phyloP scores from a whole-genome alignment of 2,888 invertebrate genomes.

The Euzophera pinguis region DNA sequence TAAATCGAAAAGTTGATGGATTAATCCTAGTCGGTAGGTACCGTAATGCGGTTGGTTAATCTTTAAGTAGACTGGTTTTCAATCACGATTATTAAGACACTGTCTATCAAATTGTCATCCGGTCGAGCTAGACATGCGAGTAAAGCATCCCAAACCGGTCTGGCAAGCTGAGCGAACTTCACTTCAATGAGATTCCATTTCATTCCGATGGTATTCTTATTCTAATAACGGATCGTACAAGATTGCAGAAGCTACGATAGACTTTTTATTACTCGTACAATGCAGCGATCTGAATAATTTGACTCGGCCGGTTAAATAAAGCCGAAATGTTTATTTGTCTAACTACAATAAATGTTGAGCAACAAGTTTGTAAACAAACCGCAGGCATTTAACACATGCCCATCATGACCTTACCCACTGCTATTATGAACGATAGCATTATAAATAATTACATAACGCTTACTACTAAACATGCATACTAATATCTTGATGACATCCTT shows the following conservation, averaged over 20 bases:
- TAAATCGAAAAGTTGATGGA: constrained; percentile 8
- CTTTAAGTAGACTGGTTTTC: constrained; percentile 27
- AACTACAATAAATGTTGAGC: constrained; percentile 30
- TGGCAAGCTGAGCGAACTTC: constrained; percentile 51
- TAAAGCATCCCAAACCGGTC: constrained; percentile 65
- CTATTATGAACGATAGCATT: constrained; percentile 37
- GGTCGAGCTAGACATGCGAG: constrained; percentile 51
- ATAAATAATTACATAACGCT: constrained; percentile 36
- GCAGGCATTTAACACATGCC: constrained; percentile 31
- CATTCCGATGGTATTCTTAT: constrained; percentile 74
- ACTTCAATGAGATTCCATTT: constrained; percentile 78
- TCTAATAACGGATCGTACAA: constrained; percentile 68
- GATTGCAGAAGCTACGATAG: constrained; percentile 42
- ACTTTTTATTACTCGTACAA: constrained; percentile 21
- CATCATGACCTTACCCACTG: constrained; percentile 49
- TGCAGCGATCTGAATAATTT: constrained; percentile 12
- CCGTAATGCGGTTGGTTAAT: not conserved
- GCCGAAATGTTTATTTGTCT: constrained; percentile 18
- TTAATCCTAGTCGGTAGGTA: not conserved
- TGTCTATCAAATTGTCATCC: constrained; percentile 70
- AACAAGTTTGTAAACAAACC: constrained; percentile 43
- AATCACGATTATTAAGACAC: constrained; percentile 48
- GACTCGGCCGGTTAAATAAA: constrained; percentile 12
- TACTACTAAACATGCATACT: constrained; percentile 30
- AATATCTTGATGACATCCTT: constrained; percentile 24